A percentile compares a stretch with the other conserved stretches of the same genome.
Conservation (phyloP, 2,888 invertebrate species). For the Mythimna loreyi region DNA sequence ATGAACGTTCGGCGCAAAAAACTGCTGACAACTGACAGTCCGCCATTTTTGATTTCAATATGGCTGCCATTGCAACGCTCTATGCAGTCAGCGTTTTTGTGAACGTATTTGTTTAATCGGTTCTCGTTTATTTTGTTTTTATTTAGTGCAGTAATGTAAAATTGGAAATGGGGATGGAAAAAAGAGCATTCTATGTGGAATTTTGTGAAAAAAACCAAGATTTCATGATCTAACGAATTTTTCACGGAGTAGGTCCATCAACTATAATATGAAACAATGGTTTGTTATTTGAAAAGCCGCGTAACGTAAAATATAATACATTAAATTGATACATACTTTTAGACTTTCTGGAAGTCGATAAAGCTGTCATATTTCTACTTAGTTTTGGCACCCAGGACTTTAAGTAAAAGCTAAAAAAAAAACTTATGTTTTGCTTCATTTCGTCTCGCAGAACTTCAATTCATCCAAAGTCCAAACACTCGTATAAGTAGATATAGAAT, state of each 20-base stretch:
- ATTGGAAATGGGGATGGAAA: neutral
- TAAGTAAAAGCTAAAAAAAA: neutral
- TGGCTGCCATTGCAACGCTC: slow-evolving; percentile 78
- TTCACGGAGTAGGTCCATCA: too few relatives aligned
- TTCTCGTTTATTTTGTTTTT: slow-evolving; percentile 66
- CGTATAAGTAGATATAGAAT: slow-evolving; percentile 12
- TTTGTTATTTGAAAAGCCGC: neutral
- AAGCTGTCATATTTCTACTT: neutral
- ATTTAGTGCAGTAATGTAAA: slow-evolving; percentile 36
- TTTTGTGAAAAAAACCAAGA: neutral
- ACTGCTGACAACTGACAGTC: slow-evolving; percentile 79
- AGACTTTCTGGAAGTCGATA: too few relatives aligned
- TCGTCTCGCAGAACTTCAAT: neutral
- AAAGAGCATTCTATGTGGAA: neutral
- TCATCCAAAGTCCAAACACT: slow-evolving; percentile 7
- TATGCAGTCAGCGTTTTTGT: slow-evolving; percentile 82
- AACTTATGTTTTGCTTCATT: neutral
- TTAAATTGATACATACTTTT: too few relatives aligned
- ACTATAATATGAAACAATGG: neutral
- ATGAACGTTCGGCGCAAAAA: slow-evolving; percentile 73
- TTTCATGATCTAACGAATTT: too few relatives aligned
- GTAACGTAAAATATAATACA: neutral
- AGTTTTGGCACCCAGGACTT: neutral
- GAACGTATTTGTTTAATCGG: slow-evolving; percentile 77
- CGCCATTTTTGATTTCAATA: slow-evolving; percentile 84